Conservation (phyloP, 2,888 invertebrate species). For the Drosophila rellima region DNA sequence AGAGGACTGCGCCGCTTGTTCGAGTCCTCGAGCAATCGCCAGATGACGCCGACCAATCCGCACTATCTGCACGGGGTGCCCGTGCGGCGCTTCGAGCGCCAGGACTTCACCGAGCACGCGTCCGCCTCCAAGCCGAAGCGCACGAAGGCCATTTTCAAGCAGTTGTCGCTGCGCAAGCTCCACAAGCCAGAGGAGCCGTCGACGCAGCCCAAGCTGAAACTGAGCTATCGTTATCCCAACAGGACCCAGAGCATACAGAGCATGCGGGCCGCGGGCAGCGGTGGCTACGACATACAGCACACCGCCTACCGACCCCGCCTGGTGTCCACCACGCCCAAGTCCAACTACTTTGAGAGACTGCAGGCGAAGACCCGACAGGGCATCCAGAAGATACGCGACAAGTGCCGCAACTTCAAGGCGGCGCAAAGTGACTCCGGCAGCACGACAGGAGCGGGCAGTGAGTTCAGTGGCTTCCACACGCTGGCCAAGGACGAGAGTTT, state of each 20-base stretch:
- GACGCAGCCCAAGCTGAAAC: conserved; percentile 78
- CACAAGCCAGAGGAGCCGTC: conserved; percentile 55
- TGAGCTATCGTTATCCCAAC: conserved; percentile 85
- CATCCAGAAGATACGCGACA: conserved; percentile 84
- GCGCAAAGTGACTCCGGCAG: conserved; percentile 38
- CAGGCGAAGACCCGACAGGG: conserved; percentile 84
- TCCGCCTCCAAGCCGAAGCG: conserved; percentile 43
- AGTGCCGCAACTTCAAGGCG: conserved; percentile 83
- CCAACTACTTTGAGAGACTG: conserved; percentile 84
- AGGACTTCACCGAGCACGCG: conserved; percentile 70
- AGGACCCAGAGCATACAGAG: conserved; percentile 82
- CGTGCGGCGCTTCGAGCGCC: conserved; percentile 82
- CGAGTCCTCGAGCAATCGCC: conserved; percentile 48
- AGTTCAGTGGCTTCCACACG: conserved; percentile 79
- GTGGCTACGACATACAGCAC: conserved; percentile 66
- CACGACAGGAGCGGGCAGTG: conserved; percentile 37
- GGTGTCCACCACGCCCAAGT: conserved; percentile 47
- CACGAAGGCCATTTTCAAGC: conserved; percentile 75
- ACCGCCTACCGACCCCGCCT: conserved; percentile 60
- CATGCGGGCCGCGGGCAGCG: conserved; percentile 64
- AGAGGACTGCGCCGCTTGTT: conserved; percentile 75
- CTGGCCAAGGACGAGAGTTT: conserved; percentile 84
- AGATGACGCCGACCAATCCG: conserved; percentile 37
- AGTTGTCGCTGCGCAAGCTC: conserved; percentile 77
- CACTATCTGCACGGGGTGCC: conserved; percentile 82